A percentile compares a stretch with the other conserved stretches of the same genome.
These are phyloP conservation scores for Nysson spinosus DNA, from an alignment of 2,888 invertebrate species.

Conservation along the genomic window DNA sequence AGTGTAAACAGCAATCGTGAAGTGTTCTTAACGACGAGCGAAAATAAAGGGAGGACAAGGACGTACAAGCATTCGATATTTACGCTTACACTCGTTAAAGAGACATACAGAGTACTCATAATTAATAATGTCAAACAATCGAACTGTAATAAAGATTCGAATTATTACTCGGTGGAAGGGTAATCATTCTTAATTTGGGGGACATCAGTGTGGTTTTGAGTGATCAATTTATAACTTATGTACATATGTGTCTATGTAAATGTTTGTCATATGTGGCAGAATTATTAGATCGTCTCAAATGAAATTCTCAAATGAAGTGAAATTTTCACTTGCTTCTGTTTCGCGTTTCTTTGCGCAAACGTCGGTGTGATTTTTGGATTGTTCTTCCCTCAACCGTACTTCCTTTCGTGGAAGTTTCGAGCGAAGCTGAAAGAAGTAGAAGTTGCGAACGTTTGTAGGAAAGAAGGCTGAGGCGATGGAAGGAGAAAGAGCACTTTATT, in stretches of 20 bases:
- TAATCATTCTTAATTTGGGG: too few relatives aligned
- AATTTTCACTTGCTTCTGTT: conserved; percentile 25
- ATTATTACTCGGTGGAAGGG: too few relatives aligned
- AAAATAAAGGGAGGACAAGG: background rate
- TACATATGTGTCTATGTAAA: too few relatives aligned
- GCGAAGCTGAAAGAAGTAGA: conserved; percentile 56
- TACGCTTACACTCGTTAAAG: too few relatives aligned
- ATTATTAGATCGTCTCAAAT: too few relatives aligned
- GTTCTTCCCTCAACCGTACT: conserved; percentile 27
- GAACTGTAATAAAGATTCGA: too few relatives aligned
- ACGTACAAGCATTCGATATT: background rate
- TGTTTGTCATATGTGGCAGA: too few relatives aligned
- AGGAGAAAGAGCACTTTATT: conserved; percentile 58
- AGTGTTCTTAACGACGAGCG: background rate
- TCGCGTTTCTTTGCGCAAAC: conserved; percentile 42
- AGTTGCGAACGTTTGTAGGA: conserved; percentile 53
- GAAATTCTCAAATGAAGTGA: background rate
- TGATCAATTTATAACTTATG: too few relatives aligned
- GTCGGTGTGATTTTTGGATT: conserved; percentile 55
- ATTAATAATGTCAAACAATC: too few relatives aligned
- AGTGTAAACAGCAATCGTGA: conserved; percentile 30
- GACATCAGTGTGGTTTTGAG: too few relatives aligned
- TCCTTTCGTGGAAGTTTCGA: conserved; percentile 48
- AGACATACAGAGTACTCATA: too few relatives aligned
- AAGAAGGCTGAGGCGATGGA: conserved; percentile 46